Evolutionary conservation across 1,140 invertebrate genomes (phyloP).

Genomic region (Pseudoatta argentina): DNA sequence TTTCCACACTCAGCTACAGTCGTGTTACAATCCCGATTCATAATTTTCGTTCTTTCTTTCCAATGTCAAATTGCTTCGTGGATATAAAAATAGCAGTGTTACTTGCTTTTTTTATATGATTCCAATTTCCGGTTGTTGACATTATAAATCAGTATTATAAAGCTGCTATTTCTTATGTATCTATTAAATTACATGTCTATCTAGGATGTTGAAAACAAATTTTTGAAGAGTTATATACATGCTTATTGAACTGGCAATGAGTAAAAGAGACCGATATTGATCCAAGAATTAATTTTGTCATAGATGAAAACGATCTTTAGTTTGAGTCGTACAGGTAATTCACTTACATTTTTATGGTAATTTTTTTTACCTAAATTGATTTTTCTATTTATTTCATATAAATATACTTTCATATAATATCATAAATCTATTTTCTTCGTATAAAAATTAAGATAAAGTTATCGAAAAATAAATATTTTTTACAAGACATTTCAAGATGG

Average conservation of each 20-base stretch:
- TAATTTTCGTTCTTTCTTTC: conserved; percentile 24
- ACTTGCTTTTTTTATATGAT: background rate
- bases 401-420: background rate
- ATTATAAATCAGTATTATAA: background rate
- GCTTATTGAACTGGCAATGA: background rate
- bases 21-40: background rate
- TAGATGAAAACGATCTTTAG: background rate
- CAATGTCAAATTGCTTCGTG: background rate
- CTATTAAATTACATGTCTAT: background rate
- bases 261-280: too few species aligned
- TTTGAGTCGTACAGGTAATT: background rate
- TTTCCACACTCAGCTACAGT: background rate
- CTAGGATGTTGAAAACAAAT: background rate
- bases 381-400: background rate
- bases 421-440: background rate
- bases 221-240: background rate
- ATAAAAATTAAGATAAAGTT: background rate
- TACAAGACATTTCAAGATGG: background rate
- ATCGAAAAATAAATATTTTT: background rate
- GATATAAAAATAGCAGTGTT: background rate
- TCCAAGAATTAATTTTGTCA: background rate
- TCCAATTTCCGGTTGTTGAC: background rate
- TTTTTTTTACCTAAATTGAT: background rate
- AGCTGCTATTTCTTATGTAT: background rate
- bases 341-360: background rate